Evolutionary conservation across 2,888 invertebrate species (phyloP).

Genomic region (Anarsia innoxiella): DNA sequence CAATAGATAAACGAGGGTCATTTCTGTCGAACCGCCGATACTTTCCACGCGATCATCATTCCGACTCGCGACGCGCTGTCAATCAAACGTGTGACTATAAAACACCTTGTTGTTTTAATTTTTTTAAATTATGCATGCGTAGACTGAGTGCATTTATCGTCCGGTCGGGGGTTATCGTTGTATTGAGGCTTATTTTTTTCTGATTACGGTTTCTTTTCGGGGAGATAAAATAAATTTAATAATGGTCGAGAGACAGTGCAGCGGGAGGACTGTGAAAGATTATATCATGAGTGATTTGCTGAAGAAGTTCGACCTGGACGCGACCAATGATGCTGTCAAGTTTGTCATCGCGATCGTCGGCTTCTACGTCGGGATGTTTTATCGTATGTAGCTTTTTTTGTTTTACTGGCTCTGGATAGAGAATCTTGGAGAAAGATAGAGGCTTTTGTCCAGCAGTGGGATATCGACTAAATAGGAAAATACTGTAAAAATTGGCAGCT

Average conservation of each 20-base stretch:
- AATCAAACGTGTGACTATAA: conserved; percentile 31
- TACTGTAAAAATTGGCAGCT: no score
- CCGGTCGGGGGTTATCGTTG: conserved; percentile 60
- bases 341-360: conserved; percentile 49
- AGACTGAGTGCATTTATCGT: conserved; percentile 39
- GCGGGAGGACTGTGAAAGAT: conserved; percentile 50
- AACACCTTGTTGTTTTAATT: conserved; percentile 20
- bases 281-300: conserved; percentile 69
- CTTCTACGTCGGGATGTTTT: conserved; percentile 59
- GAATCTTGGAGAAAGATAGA: no score
- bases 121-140: conserved; percentile 32
- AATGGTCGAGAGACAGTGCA: conserved; percentile 64
- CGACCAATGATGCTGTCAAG: conserved; percentile 54
- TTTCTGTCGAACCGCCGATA: conserved; percentile 11
- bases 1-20: conserved; percentile 29
- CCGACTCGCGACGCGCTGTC: conserved; percentile 26
- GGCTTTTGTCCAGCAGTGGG: no score
- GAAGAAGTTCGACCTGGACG: conserved; percentile 56
- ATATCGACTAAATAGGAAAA: no score
- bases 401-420: conserved; percentile 1
- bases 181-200: conserved; percentile 29
- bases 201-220: no score
- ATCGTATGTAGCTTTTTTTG: conserved; percentile 44
- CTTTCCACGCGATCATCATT: conserved; percentile 22
- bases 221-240: conserved; percentile 8